Evolutionary conservation across 1,140 invertebrate species (phyloP).

Genomic region (Ridgeia piscesae): DNA sequence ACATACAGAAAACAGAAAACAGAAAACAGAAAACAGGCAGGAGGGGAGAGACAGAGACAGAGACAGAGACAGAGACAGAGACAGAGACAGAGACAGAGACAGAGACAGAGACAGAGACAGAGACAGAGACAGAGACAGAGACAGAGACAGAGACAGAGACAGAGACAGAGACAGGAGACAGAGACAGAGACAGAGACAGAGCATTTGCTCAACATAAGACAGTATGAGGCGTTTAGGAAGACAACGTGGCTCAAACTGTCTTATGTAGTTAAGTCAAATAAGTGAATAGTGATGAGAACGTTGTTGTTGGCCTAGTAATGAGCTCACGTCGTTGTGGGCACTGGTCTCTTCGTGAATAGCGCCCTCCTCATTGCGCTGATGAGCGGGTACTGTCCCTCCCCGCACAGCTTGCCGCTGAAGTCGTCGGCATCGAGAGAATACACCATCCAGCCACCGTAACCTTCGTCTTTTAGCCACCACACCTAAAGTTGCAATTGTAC

Average conservation of each 20-base stretch:
- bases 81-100: constrained; percentile 8
- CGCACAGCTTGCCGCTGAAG: constrained; percentile 45
- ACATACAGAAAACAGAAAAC: too few relatives aligned
- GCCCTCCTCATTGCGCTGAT: constrained; percentile 56
- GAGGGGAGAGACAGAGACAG: constrained; percentile 6
- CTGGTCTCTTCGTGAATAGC: background rate
- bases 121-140: constrained; percentile 10
- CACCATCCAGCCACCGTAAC: constrained; percentile 77
- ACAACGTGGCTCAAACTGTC: too few relatives aligned
- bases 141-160: constrained; percentile 12
- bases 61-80: constrained; percentile 14
- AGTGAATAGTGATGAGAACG: too few relatives aligned
- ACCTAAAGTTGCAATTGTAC: background rate
- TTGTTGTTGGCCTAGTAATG: background rate
- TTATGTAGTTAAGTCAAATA: background rate
- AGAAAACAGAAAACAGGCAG: too few relatives aligned
- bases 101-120: too few relatives aligned
- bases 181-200: too few relatives aligned
- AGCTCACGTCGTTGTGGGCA: constrained; percentile 11
- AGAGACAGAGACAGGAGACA: too few relatives aligned
- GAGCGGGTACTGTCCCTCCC: constrained; percentile 62
- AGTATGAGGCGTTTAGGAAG: too few relatives aligned
- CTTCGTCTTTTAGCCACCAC: constrained; percentile 70
- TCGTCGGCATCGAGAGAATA: constrained; percentile 66
- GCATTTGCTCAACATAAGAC: too few relatives aligned